Evolutionary conservation across 1,140 invertebrate genomes (phyloP).

Genomic region (Acromyrmex echinatior): DNA sequence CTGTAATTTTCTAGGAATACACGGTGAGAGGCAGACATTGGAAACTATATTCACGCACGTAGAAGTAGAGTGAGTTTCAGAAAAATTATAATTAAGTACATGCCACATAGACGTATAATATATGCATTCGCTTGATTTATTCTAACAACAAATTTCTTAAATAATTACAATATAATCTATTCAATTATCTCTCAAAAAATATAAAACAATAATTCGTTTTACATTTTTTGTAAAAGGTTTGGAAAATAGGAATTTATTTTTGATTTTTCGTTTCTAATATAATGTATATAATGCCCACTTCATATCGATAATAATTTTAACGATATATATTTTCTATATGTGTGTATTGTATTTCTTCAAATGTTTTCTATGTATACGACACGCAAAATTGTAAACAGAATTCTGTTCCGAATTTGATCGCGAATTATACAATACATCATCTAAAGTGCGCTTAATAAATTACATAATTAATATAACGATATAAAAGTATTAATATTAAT

Average conservation of each 20-base stretch:
- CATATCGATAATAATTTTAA: too few species aligned
- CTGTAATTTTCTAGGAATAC: conserved; percentile 42
- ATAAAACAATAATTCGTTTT: not conserved
- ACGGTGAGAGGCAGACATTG: not conserved
- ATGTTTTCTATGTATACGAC: too few species aligned
- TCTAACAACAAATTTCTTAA: not conserved
- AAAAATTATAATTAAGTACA: conserved; percentile 38
- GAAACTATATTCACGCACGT: not conserved
- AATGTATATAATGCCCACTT: too few species aligned
- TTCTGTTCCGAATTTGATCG: too few species aligned
- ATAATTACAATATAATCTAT: not conserved
- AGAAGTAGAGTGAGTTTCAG: not conserved
- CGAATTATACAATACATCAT: too few species aligned
- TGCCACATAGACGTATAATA: not conserved
- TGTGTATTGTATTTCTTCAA: too few species aligned
- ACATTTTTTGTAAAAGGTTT: not conserved
- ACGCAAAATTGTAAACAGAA: too few species aligned
- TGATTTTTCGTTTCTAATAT: not conserved
- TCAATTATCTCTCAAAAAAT: not conserved
- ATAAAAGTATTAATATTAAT: too few species aligned
- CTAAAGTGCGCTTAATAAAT: too few species aligned
- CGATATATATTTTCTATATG: too few species aligned
- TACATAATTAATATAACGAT: too few species aligned
- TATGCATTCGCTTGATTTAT: not conserved
- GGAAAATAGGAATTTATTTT: not conserved